These are phyloP conservation scores for Callipepla californica DNA, from an alignment of 2,113 vertebrate genomes.

Conservation along the genomic window DNA sequence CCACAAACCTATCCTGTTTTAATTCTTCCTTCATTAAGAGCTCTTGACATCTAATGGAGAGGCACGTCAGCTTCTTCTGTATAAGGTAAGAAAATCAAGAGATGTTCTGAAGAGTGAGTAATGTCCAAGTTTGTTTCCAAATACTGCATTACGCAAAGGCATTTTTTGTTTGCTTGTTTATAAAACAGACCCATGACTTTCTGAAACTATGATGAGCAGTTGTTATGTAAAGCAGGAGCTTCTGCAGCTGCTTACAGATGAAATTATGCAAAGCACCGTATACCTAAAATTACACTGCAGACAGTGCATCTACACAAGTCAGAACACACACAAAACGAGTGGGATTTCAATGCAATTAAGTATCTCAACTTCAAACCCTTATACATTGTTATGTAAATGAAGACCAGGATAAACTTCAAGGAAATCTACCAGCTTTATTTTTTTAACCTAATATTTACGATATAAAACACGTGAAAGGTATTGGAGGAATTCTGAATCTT, in stretches of 20 bases:
- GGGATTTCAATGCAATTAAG: neutral
- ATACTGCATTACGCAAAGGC: neutral
- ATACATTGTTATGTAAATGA: neutral
- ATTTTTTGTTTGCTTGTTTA: conserved; percentile 41
- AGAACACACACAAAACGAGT: neutral
- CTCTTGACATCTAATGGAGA: neutral
- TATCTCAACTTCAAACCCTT: neutral
- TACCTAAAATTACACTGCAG: conserved; percentile 1
- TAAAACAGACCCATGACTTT: conserved; percentile 23
- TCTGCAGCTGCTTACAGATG: conserved; percentile 22
- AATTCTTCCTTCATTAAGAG: neutral
- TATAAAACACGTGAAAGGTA: neutral
- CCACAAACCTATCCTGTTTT: neutral
- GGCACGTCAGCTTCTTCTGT: neutral
- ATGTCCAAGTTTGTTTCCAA: conserved; percentile 46
- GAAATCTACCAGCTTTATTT: neutral
- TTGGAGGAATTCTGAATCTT: neutral
- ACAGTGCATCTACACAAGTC: neutral
- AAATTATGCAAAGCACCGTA: neutral
- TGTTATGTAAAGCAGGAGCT: conserved; percentile 34
- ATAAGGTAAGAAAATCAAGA: neutral
- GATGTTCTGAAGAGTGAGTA: neutral
- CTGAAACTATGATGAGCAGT: neutral
- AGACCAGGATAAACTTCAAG: neutral
- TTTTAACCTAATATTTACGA: neutral